Conservation (phyloP, 1,140 invertebrate genomes). For the Papilio xuthus region DNA sequence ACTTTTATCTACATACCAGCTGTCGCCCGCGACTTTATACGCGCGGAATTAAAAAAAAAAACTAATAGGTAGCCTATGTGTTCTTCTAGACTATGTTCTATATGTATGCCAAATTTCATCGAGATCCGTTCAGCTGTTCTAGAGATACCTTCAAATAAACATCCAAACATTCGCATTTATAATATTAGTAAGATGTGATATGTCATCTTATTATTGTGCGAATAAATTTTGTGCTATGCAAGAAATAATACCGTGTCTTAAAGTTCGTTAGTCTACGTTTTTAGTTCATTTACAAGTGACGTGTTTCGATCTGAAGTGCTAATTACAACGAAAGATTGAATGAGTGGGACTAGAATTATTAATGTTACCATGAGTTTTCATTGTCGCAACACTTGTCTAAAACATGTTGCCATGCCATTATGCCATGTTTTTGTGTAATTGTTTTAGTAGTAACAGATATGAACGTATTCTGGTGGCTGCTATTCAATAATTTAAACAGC, state of each 20-base stretch:
- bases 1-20: background rate
- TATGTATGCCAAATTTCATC: too few relatives aligned
- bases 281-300: background rate
- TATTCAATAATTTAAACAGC: background rate
- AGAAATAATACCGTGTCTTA: background rate
- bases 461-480: background rate
- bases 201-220: background rate
- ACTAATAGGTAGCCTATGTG: too few relatives aligned
- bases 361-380: background rate
- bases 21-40: background rate
- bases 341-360: background rate
- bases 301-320: background rate
- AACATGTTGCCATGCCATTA: too few relatives aligned
- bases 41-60: background rate
- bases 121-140: too few relatives aligned
- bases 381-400: too few relatives aligned
- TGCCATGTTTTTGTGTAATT: background rate
- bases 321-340: background rate
- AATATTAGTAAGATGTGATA: too few relatives aligned
- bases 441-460: background rate
- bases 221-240: background rate
- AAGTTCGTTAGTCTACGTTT: background rate
- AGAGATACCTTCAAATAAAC: too few relatives aligned
- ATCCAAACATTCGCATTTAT: too few relatives aligned
- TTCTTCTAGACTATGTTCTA: too few relatives aligned